Evolutionary conservation across 2,797 vertebrate genomes (phyloP).

Genomic region (Cryptoblepharus egeriae): DNA sequence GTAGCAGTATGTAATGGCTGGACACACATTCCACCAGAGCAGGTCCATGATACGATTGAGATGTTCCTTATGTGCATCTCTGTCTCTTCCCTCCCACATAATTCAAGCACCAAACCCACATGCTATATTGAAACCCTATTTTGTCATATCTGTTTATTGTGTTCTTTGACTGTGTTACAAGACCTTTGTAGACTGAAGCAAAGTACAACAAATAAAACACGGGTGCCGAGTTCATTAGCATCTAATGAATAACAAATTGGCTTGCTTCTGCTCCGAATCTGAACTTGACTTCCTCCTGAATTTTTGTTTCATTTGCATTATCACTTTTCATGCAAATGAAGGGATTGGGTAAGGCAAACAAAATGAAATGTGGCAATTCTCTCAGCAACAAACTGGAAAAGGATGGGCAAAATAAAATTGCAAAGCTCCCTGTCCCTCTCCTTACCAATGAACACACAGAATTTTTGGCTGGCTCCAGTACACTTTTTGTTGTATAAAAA

Average conservation of each 20-base stretch:
- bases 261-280: conserved; percentile 69
- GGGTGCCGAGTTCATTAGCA: conserved; percentile 74
- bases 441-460: conserved; percentile 21
- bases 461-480: conserved; percentile 46
- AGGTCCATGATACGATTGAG: too few relatives aligned
- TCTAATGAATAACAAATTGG: conserved; percentile 81
- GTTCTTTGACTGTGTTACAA: conserved; percentile 65
- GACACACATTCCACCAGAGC: too few relatives aligned
- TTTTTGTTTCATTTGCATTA: conserved; percentile 71
- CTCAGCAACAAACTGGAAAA: conserved; percentile 62
- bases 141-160: conserved; percentile 67
- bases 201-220: conserved; percentile 74
- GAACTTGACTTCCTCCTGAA: conserved; percentile 72
- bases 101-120: background rate
- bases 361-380: conserved; percentile 73
- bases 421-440: conserved; percentile 52
- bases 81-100: too few relatives aligned
- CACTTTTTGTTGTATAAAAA: conserved; percentile 45
- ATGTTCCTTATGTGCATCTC: too few relatives aligned
- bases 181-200: conserved; percentile 72
- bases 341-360: conserved; percentile 70
- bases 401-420: conserved; percentile 64
- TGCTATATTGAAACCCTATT: conserved; percentile 63
- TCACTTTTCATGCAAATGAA: conserved; percentile 78
- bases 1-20: too few relatives aligned